phyloP scores from a whole-genome alignment of 2,113 vertebrate species.

The Arizona elegans region DNA sequence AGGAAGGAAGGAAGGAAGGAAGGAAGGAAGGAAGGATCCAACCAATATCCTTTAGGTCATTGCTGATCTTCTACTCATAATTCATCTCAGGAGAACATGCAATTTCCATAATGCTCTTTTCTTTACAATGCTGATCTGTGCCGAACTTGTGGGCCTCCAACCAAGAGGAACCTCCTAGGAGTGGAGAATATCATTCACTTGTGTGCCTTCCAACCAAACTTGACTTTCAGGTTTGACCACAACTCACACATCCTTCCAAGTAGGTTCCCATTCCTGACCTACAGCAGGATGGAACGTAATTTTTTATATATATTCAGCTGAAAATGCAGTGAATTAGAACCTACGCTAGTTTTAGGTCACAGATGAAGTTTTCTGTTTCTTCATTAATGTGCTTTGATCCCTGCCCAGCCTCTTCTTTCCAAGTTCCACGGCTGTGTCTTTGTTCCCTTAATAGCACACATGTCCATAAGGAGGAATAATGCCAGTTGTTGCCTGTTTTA shows the following conservation, averaged over 20 bases:
- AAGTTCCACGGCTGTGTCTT: slow-evolving; percentile 5
- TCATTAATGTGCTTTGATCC: background rate
- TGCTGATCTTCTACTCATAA: background rate
- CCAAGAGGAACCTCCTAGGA: background rate
- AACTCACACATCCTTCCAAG: background rate
- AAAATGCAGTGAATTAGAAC: background rate
- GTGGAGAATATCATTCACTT: background rate
- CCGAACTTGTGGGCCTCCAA: slow-evolving; percentile 7
- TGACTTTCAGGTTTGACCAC: slow-evolving; percentile 1
- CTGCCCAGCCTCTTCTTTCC: background rate
- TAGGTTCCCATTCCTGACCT: background rate
- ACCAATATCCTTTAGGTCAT: background rate
- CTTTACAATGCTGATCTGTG: slow-evolving; percentile 2
- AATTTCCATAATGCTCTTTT: background rate
- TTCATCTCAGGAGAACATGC: background rate
- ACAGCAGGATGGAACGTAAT: background rate
- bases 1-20: background rate
- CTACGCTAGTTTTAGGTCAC: background rate
- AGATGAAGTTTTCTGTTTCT: background rate
- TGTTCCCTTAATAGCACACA: slow-evolving; percentile 38
- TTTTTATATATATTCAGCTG: background rate
- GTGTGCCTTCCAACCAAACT: background rate
- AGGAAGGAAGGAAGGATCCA: background rate
- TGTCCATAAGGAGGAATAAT: slow-evolving; percentile 16
- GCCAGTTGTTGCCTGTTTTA: slow-evolving; percentile 55